Percentiles rank a stretch among this genome's conserved stretches.
Evolutionary conservation across 2,888 invertebrate species (phyloP).

Genomic region (Asteroscopus sphinx): DNA sequence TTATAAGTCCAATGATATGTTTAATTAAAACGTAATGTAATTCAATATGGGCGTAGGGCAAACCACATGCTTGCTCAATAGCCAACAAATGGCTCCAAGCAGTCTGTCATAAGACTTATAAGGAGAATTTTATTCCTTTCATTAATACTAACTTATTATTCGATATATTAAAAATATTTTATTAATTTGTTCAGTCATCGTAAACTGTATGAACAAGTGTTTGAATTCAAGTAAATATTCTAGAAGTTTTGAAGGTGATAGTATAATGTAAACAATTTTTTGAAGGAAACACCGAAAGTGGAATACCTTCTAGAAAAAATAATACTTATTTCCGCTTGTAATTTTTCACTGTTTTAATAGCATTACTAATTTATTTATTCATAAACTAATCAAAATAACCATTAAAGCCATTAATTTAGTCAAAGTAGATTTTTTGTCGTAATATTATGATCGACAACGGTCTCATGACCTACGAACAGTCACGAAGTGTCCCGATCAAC

Average conservation of each 20-base stretch:
- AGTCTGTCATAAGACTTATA: conserved; percentile 61
- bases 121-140: conserved; percentile 45
- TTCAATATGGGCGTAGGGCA: conserved; percentile 58
- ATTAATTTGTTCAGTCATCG: conserved; percentile 30
- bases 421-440: conserved; percentile 54
- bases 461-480: conserved; percentile 66
- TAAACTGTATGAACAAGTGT: conserved; percentile 43
- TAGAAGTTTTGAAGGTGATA: conserved; percentile 41
- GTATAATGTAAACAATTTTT: conserved; percentile 20
- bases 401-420: conserved; percentile 47
- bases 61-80: conserved; percentile 44
- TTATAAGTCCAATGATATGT: conserved; percentile 50
- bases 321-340: conserved; percentile 23
- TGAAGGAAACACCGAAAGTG: conserved; percentile 11
- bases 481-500: conserved; percentile 67
- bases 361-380: conserved; percentile 38
- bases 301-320: conserved; percentile 1
- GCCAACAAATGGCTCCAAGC: conserved; percentile 63
- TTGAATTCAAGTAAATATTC: conserved; percentile 27
- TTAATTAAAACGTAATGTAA: conserved; percentile 57
- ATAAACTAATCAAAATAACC: conserved; percentile 28
- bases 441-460: conserved; percentile 61
- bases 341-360: conserved; percentile 24
- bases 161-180: conserved; percentile 29
- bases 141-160: conserved; percentile 34